Base-by-base conservation (phyloP, 2,113 vertebrate genomes). In the Melospiza georgiana region DNA sequence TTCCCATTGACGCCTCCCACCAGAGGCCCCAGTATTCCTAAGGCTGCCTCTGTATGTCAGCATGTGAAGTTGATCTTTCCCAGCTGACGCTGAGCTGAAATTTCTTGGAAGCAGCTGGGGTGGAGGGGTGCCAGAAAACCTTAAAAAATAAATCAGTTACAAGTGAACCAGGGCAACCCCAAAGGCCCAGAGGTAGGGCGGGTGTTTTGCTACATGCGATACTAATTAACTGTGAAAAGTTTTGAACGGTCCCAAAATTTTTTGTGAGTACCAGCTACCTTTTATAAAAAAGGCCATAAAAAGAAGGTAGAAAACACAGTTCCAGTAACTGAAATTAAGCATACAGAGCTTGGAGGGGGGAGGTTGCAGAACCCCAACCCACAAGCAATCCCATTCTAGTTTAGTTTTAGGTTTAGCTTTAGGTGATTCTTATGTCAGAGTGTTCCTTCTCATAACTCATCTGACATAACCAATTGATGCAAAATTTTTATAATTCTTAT, bases 181-280 rank as follows among this genome's bases (percentile, higher is more conserved):
- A 78, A 96, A 93, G 81, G 96, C 95, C 93, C 95, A 97, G 93
- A 94, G 87, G 93, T 92, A 97, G 96, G 95, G 94, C 33, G 95
- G 95, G 95, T 97, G 95, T 96, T 97, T 97, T 96, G 95, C 91
- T 97, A 96, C 95, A 97, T 83, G 93, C 93, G 90, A 96, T 97
- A 97, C 96, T 97, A 97, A 97, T 97, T 97, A 97, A 94, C 97
- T 97, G 96, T 97, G 96, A 97, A 97, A 97, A 97, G 93, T 97
- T 97, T 96, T 94, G 89, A 97, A 73, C 3, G 11, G 84, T 95
- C 94, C 94, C 93, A 97, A 95, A 83, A 31, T 94, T 90, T 92
- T 96, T 96, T 96, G 89, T 88, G 81, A 95, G 96, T 87, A 93
- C 93, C 94, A 96, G 91, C 95, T 97, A 97, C 95, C 94, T 96